These are phyloP conservation scores for Cephus pulcher DNA, from an alignment of 2,888 invertebrate species.

Conservation along the genomic window DNA sequence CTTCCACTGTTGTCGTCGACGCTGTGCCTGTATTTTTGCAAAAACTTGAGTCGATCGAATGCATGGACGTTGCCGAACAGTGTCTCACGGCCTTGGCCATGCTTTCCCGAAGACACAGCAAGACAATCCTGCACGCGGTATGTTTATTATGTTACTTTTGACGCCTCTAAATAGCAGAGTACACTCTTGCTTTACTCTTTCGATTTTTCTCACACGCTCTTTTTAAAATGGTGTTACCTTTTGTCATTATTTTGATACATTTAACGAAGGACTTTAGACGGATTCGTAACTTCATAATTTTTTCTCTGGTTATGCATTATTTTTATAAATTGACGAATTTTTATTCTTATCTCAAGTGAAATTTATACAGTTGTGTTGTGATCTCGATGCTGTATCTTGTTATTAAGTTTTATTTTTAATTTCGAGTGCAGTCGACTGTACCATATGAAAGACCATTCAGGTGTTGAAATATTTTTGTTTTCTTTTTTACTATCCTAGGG, in stretches of 20 bases:
- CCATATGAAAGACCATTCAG: background rate
- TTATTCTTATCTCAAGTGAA: background rate
- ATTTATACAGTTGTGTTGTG: background rate
- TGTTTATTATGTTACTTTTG: constrained; percentile 49
- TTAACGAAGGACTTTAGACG: background rate
- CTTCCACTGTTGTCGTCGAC: constrained; percentile 95
- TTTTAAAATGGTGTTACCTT: background rate
- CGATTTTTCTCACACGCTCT: background rate
- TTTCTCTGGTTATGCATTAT: background rate
- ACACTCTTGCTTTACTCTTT: background rate
- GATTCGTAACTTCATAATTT: background rate
- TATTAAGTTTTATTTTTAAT: background rate
- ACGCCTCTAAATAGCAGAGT: background rate
- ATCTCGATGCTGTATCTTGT: background rate
- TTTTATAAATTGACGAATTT: background rate
- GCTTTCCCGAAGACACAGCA: constrained; percentile 95
- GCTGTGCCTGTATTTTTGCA: constrained; percentile 97
- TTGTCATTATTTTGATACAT: background rate
- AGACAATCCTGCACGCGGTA: constrained; percentile 93
- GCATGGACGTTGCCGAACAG: constrained; percentile 99
- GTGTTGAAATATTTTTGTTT: constrained; percentile 8
- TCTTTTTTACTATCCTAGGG: constrained; percentile 71
- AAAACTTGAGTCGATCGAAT: constrained; percentile 97
- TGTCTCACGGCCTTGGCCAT: constrained; percentile 97
- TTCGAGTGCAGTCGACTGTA: background rate